Percentiles rank a stretch among this genome's conserved stretches.
Evolutionary conservation across 2,888 invertebrate genomes (phyloP).

Genomic region (Neelides folsomi): DNA sequence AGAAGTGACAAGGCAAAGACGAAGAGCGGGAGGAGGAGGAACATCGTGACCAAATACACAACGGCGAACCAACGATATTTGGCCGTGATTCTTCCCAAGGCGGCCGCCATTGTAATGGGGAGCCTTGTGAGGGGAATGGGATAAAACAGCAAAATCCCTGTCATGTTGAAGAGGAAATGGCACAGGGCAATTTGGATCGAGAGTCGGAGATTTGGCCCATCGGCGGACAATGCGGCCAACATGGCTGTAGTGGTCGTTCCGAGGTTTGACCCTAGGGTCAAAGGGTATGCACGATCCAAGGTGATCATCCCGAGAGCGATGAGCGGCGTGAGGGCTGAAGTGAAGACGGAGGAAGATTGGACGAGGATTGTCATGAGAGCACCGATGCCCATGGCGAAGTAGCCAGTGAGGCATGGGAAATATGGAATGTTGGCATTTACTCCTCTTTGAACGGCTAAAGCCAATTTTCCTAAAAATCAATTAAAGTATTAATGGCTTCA

Average conservation of each 20-base stretch:
- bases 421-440: conserved; percentile 41
- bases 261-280: conserved; percentile 45
- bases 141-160: conserved; percentile 44
- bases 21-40: conserved; percentile 35
- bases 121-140: conserved; percentile 42
- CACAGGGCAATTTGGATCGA: conserved; percentile 42
- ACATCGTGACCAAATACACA: conserved; percentile 39
- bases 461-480: conserved; percentile 37
- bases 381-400: conserved; percentile 43
- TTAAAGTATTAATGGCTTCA: background rate
- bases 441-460: conserved; percentile 37
- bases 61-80: conserved; percentile 46
- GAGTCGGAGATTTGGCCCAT: conserved; percentile 17
- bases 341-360: conserved; percentile 46
- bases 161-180: conserved; percentile 46
- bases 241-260: conserved; percentile 45
- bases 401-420: conserved; percentile 42
- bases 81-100: conserved; percentile 43
- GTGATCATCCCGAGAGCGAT: conserved; percentile 44
- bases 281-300: conserved; percentile 44
- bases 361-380: conserved; percentile 44
- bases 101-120: conserved; percentile 42
- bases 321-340: conserved; percentile 46
- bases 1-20: conserved; percentile 37
- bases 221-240: conserved; percentile 41